A percentile compares a stretch with the other conserved stretches of the same genome.
phyloP scores from a whole-genome alignment of 2,113 vertebrate species.

The Setophaga kirtlandii region DNA sequence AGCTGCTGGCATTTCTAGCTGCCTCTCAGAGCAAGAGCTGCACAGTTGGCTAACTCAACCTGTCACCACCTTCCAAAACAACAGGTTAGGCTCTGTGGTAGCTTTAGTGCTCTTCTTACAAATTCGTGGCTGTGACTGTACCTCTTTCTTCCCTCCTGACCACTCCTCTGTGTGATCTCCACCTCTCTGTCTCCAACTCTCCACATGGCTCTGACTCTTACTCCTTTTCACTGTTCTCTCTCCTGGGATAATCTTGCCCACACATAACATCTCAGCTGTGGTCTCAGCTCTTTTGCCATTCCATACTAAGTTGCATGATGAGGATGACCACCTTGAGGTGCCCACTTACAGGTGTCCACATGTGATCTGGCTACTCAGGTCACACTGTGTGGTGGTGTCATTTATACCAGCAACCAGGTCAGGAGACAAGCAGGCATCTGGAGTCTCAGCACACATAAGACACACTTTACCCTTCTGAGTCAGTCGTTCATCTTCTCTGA shows the following conservation, averaged over 20 bases:
- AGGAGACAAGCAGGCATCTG: not conserved
- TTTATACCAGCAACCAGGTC: not conserved
- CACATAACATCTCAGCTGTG: accelerated
- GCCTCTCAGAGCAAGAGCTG: not conserved
- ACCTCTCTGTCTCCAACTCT: not conserved
- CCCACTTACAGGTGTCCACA: not conserved
- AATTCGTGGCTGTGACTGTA: not conserved
- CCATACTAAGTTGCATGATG: not conserved
- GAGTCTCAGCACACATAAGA: not conserved
- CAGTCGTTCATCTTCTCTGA: not conserved
- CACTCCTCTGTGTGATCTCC: not conserved
- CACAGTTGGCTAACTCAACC: not conserved
- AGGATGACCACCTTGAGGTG: not conserved
- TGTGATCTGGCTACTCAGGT: not conserved
- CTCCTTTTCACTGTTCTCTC: not conserved
- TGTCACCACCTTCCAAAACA: not conserved
- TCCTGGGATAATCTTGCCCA: not conserved
- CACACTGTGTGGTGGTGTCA: not conserved
- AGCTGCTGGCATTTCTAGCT: not conserved
- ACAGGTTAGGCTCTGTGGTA: not conserved
- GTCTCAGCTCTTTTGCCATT: not conserved
- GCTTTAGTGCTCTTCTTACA: not conserved
- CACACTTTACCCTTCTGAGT: not conserved
- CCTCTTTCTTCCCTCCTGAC: not conserved
- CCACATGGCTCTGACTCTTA: not conserved